Percentiles rank a stretch among this genome's conserved stretches.
phyloP scores from a whole-genome alignment of 1,140 invertebrate species.

The Achatina immaculata region DNA sequence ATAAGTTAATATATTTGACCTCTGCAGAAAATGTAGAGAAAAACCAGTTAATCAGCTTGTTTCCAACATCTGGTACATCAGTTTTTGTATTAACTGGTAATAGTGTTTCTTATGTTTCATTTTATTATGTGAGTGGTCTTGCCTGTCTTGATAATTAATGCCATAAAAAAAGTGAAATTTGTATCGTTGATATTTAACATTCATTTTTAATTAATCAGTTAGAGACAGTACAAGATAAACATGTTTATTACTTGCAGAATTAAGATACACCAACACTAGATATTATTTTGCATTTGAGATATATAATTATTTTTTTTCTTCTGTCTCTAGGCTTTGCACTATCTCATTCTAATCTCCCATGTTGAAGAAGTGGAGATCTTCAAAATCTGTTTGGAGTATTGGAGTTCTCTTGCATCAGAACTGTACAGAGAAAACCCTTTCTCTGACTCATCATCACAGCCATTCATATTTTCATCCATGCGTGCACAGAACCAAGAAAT shows the following conservation, averaged over 20 bases:
- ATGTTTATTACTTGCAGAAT: background rate
- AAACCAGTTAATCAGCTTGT: too few relatives aligned
- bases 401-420: conserved; percentile 93
- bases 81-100: too few relatives aligned
- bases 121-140: too few relatives aligned
- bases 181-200: too few relatives aligned
- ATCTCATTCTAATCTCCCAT: conserved; percentile 96
- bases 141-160: too few relatives aligned
- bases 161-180: too few relatives aligned
- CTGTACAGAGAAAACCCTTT: conserved; percentile 82
- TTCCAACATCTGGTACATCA: too few relatives aligned
- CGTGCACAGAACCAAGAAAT: conserved; percentile 63
- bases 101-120: too few relatives aligned
- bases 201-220: too few relatives aligned
- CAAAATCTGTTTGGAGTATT: conserved; percentile 99
- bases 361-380: conserved; percentile 99
- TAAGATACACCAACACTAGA: background rate
- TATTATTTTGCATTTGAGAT: background rate
- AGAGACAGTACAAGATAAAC: too few relatives aligned
- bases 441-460: conserved; percentile 56
- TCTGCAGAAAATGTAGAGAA: too few relatives aligned
- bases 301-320: background rate
- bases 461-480: conserved; percentile 50
- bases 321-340: conserved; percentile 83
- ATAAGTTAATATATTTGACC: too few relatives aligned